A percentile compares a stretch with the other conserved stretches of the same genome.
phyloP scores from a whole-genome alignment of 2,888 invertebrate genomes.

The Apamea monoglypha region DNA sequence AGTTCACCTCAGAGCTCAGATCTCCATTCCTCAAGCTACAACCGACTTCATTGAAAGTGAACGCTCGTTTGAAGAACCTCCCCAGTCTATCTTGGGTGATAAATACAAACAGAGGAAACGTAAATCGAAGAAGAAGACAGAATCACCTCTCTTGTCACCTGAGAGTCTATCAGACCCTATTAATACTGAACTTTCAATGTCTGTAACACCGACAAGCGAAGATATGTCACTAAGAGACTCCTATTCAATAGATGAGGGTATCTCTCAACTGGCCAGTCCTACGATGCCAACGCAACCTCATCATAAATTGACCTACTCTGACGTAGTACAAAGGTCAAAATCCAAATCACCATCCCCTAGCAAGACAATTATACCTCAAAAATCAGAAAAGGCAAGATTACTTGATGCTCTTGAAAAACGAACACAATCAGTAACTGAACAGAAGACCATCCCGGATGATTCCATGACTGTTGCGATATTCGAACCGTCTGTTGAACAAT shows the following conservation, averaged over 20 bases:
- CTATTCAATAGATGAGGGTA: conserved; percentile 87
- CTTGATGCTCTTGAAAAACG: conserved; percentile 84
- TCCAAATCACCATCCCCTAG: conserved; percentile 88
- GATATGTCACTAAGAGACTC: conserved; percentile 83
- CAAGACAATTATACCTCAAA: conserved; percentile 77
- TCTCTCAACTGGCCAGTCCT: conserved; percentile 83
- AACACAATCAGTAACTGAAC: conserved; percentile 78
- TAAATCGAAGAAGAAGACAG: conserved; percentile 83
- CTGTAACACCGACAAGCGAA: conserved; percentile 86
- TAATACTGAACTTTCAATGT: conserved; percentile 86
- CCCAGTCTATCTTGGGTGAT: conserved; percentile 79
- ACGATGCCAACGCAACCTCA: conserved; percentile 70
- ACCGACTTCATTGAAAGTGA: conserved; percentile 84
- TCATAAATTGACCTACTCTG: conserved; percentile 85
- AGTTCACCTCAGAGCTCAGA: conserved; percentile 91
- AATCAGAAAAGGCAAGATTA: conserved; percentile 82
- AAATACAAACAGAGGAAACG: conserved; percentile 84
- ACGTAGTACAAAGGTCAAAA: conserved; percentile 87
- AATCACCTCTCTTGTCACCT: conserved; percentile 81
- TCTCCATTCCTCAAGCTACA: conserved; percentile 88
- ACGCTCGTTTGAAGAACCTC: conserved; percentile 77
- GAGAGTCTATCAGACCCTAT: conserved; percentile 88
- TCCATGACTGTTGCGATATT: conserved; percentile 81
- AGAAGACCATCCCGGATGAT: conserved; percentile 75
- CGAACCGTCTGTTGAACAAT: conserved; percentile 85